Evolutionary conservation across 2,113 vertebrate genomes (phyloP).

Genomic region (Electrona antarctica): DNA sequence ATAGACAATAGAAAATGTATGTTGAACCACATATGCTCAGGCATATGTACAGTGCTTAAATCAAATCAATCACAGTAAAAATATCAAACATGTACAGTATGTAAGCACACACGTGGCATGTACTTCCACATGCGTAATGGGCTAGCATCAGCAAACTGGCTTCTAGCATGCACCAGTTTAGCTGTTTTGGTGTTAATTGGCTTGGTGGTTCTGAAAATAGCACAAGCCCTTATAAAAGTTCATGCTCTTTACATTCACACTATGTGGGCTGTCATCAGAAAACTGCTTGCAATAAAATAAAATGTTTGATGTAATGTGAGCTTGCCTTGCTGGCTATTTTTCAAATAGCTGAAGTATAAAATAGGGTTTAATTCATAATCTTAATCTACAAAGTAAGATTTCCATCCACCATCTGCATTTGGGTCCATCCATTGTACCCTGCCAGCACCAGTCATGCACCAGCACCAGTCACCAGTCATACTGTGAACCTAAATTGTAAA

Average conservation of each 20-base stretch:
- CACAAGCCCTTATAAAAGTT: slow-evolving; percentile 63
- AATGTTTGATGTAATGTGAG: background rate
- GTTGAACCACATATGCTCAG: slow-evolving; percentile 18
- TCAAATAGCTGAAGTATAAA: too few species aligned
- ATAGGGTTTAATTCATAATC: too few species aligned
- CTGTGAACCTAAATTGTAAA: too few species aligned
- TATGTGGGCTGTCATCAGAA: slow-evolving; percentile 57
- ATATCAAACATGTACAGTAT: slow-evolving; percentile 8
- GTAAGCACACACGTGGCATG: slow-evolving; percentile 24
- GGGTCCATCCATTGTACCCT: too few species aligned
- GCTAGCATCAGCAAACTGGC: slow-evolving; percentile 1
- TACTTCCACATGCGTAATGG: slow-evolving; percentile 14
- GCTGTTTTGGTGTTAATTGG: slow-evolving; percentile 72
- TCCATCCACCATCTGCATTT: too few species aligned
- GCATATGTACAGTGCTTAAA: too few species aligned
- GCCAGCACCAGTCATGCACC: too few species aligned
- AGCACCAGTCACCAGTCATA: too few species aligned
- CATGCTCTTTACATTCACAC: slow-evolving; percentile 65
- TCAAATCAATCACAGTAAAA: too few species aligned
- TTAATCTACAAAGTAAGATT: too few species aligned
- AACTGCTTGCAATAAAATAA: slow-evolving; percentile 36
- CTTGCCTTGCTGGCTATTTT: too few species aligned
- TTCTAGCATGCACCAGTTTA: slow-evolving; percentile 66
- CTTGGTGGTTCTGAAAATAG: slow-evolving; percentile 74
- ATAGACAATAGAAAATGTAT: slow-evolving; percentile 35